phyloP scores from a whole-genome alignment of 2,888 invertebrate species.

The Steromphala cineraria region DNA sequence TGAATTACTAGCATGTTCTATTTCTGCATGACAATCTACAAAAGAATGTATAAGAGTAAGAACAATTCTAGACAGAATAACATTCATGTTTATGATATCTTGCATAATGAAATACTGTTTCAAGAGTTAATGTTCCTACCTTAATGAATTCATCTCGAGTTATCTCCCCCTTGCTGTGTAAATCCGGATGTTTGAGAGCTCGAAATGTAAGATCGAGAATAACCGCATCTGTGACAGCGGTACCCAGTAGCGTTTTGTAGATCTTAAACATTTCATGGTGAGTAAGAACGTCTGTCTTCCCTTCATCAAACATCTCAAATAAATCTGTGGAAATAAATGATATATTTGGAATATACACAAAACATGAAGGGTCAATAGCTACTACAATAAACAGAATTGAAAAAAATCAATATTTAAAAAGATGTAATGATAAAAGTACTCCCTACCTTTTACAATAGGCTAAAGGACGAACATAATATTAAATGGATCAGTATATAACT shows the following conservation, averaged over 20 bases:
- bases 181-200: slow-evolving; percentile 50
- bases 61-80: too few species aligned
- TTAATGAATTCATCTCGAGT: slow-evolving; percentile 53
- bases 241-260: slow-evolving; percentile 54
- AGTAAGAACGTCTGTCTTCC: slow-evolving; percentile 50
- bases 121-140: slow-evolving; percentile 30
- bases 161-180: slow-evolving; percentile 55
- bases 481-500: too few species aligned
- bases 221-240: slow-evolving; percentile 58
- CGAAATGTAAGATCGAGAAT: slow-evolving; percentile 57
- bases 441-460: too few species aligned
- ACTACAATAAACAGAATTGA: too few species aligned
- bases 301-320: slow-evolving; percentile 60
- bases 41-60: too few species aligned
- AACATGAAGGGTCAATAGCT: too few species aligned
- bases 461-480: too few species aligned
- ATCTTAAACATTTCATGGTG: slow-evolving; percentile 61
- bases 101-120: too few species aligned
- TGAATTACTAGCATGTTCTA: too few species aligned
- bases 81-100: not conserved
- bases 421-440: too few species aligned
- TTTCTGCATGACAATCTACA: too few species aligned
- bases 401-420: too few species aligned
- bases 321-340: slow-evolving; percentile 44
- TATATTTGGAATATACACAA: not conserved